A percentile compares a stretch with the other conserved stretches of the same genome.
These are phyloP conservation scores for Lithophane leautieri DNA, from an alignment of 2,888 invertebrate species.

Conservation along the genomic window DNA sequence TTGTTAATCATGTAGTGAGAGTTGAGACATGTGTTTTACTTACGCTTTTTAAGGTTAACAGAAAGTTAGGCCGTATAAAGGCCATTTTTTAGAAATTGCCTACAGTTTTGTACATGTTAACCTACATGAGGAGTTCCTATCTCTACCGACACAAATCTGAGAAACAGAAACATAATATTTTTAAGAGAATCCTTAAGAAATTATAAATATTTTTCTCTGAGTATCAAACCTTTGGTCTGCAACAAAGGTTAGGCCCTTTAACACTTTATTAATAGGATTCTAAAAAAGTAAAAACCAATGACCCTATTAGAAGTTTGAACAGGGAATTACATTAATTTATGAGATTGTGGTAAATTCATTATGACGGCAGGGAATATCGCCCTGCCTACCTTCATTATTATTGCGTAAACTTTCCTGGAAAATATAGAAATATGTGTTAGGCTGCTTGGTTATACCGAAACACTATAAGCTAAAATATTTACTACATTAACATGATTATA, in stretches of 20 bases:
- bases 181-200: not conserved
- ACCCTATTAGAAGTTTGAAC: not conserved
- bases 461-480: no score
- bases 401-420: not conserved
- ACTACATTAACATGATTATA: no score
- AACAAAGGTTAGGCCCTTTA: not conserved
- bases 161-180: not conserved
- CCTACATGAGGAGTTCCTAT: not conserved
- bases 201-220: not conserved
- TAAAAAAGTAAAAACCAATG: conserved; percentile 11
- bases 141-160: not conserved
- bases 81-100: conserved; percentile 20
- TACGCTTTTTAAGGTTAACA: conserved; percentile 25
- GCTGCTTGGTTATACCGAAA: no score
- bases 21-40: conserved; percentile 38
- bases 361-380: conserved; percentile 8
- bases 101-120: not conserved
- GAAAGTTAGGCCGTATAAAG: conserved; percentile 10
- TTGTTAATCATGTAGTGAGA: conserved; percentile 33
- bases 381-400: not conserved
- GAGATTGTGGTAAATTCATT: conserved; percentile 21
- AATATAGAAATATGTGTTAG: not conserved
- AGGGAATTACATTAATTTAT: conserved; percentile 12
- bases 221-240: not conserved
- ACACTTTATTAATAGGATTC: conserved; percentile 4